phyloP scores from a whole-genome alignment of 35 echinoderm and acorn worm genomes.

The Apostichopus parvimensis region DNA sequence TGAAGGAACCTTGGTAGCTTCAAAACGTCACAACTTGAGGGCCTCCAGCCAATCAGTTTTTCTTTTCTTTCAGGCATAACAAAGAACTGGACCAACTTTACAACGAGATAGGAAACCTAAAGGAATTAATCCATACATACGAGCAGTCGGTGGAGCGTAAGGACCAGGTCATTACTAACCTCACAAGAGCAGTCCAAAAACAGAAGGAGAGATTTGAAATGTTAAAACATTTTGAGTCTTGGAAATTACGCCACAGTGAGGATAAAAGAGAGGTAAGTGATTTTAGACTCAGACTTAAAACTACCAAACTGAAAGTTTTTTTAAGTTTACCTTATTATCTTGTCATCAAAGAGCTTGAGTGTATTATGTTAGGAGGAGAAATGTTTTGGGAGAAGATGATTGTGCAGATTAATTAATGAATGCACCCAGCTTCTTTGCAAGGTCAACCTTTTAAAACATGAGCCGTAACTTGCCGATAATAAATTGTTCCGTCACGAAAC shows the following conservation, averaged over 20 bases:
- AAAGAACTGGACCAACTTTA: constrained; percentile 75
- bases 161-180: constrained; percentile 90
- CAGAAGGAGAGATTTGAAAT: constrained; percentile 97
- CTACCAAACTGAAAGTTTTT: too few species aligned
- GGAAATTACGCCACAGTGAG: constrained; percentile 90
- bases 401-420: too few species aligned
- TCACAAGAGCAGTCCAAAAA: constrained; percentile 91
- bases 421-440: too few species aligned
- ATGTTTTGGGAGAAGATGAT: too few species aligned
- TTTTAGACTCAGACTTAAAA: not conserved
- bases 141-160: constrained; percentile 90
- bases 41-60: not conserved
- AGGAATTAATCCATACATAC: constrained; percentile 90
- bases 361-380: not conserved
- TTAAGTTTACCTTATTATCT: not conserved
- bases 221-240: constrained; percentile 80
- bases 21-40: too few species aligned
- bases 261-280: constrained; percentile 82
- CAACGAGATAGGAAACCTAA: constrained; percentile 88
- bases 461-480: too few species aligned
- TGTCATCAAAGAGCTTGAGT: not conserved
- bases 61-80: constrained; percentile 48
- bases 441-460: too few species aligned
- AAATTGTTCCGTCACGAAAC: too few species aligned
- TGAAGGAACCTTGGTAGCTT: too few species aligned